Evolutionary conservation across 2,888 invertebrate genomes (phyloP).

Genomic region (Ischnura elegans): DNA sequence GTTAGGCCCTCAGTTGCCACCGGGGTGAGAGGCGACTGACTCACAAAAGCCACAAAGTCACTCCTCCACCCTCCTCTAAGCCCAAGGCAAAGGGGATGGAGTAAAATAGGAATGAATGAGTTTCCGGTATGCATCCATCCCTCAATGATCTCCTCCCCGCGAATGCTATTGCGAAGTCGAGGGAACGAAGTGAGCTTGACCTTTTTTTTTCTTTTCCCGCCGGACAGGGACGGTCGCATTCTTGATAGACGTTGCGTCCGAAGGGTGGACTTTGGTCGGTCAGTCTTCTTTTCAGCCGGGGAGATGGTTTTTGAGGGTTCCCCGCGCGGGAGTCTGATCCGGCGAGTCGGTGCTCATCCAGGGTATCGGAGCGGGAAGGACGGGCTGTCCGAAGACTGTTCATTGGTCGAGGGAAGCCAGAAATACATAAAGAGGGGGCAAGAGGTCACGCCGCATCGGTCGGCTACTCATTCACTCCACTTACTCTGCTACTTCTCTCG

Average conservation of each 20-base stretch:
- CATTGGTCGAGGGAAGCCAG: neutral
- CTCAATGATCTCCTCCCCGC: neutral
- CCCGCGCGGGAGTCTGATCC: neutral
- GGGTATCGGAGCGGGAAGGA: neutral
- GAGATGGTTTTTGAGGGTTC: neutral
- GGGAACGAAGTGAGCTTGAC: neutral
- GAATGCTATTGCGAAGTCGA: neutral
- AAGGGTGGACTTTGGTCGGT: neutral
- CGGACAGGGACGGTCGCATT: neutral
- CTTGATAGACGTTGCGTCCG: conserved; percentile 7
- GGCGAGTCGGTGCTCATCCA: neutral
- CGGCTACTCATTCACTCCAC: neutral
- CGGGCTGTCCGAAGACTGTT: neutral
- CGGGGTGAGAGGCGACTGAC: neutral
- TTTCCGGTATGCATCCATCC: conserved; percentile 31
- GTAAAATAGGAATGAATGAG: neutral
- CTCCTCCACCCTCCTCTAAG: neutral
- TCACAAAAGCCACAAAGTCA: conserved; percentile 23
- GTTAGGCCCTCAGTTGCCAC: neutral
- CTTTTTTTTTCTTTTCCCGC: neutral
- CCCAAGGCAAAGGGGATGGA: neutral
- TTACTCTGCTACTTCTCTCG: neutral
- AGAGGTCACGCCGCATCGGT: neutral
- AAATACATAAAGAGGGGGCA: neutral
- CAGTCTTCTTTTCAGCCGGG: neutral